Conservation (phyloP, 2,797 vertebrate species). For the Bryconaethiops microstoma region DNA sequence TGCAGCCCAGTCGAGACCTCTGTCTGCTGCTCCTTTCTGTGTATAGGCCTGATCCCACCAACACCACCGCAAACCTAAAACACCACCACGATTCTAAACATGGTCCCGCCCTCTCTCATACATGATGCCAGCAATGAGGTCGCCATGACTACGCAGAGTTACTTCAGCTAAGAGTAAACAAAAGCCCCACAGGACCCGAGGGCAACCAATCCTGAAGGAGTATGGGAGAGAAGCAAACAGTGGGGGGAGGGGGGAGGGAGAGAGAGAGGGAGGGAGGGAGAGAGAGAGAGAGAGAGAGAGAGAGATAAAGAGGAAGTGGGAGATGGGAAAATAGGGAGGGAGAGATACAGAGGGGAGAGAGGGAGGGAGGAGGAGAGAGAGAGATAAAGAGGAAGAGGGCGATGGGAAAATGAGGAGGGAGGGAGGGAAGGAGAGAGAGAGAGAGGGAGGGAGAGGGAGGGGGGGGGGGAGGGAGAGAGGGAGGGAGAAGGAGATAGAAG, state of each 20-base stretch:
- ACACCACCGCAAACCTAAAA: neutral
- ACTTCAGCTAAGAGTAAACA: conserved; percentile 66
- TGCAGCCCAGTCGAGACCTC: conserved; percentile 32
- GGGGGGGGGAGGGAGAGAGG: too few species aligned
- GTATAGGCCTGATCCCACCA: conserved; percentile 3
- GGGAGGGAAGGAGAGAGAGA: too few species aligned
- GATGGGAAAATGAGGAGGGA: too few species aligned
- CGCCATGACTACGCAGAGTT: conserved; percentile 69
- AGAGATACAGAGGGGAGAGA: neutral
- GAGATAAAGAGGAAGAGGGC: too few species aligned
- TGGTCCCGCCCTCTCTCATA: neutral
- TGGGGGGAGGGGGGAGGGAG: too few species aligned
- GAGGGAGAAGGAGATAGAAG: too few species aligned
- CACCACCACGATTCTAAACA: neutral
- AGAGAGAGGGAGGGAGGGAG: neutral
- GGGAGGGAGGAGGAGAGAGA: neutral
- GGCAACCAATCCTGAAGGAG: conserved; percentile 58
- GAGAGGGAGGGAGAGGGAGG: too few species aligned
- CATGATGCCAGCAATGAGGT: conserved; percentile 62
- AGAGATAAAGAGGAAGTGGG: too few species aligned
- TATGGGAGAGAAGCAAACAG: neutral
- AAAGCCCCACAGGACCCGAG: conserved; percentile 64
- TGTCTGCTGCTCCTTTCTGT: conserved; percentile 23
- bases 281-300: neutral
- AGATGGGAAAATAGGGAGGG: neutral